These are phyloP conservation scores for Anodontia alba DNA, from an alignment of 2,888 invertebrate species.

Conservation along the genomic window DNA sequence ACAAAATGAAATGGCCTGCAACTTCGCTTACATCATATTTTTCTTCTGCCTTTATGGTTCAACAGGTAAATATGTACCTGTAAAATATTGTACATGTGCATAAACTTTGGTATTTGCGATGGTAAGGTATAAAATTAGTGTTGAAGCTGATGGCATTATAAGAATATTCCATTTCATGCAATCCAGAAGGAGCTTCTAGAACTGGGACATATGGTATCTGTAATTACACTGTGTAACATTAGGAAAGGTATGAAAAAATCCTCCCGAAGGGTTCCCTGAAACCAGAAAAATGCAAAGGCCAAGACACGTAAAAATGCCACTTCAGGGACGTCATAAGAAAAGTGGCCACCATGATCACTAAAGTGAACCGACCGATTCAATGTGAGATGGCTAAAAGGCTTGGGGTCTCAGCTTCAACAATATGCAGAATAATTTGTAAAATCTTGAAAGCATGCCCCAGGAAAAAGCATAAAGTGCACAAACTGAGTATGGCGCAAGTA, in stretches of 20 bases:
- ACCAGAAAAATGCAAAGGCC: background rate
- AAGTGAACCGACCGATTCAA: background rate
- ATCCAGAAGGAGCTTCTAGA: background rate
- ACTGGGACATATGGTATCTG: background rate
- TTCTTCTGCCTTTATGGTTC: too few relatives aligned
- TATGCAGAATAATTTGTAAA: background rate
- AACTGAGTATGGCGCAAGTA: background rate
- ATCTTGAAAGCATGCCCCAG: background rate
- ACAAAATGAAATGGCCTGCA: too few relatives aligned
- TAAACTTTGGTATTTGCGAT: too few relatives aligned
- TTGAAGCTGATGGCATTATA: too few relatives aligned
- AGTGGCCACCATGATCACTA: background rate
- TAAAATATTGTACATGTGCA: too few relatives aligned
- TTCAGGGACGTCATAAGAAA: background rate
- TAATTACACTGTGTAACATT: background rate
- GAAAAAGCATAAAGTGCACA: background rate
- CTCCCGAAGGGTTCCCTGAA: background rate
- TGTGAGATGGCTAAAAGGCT: background rate
- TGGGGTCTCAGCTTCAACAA: background rate
- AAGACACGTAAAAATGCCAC: background rate
- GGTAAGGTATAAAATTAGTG: too few relatives aligned
- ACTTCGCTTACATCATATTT: too few relatives aligned
- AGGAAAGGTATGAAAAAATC: background rate
- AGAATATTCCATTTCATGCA: too few relatives aligned
- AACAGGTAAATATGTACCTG: too few relatives aligned